These are phyloP conservation scores for Linyphia triangularis DNA, from an alignment of 2,888 invertebrate genomes.

Conservation along the genomic window DNA sequence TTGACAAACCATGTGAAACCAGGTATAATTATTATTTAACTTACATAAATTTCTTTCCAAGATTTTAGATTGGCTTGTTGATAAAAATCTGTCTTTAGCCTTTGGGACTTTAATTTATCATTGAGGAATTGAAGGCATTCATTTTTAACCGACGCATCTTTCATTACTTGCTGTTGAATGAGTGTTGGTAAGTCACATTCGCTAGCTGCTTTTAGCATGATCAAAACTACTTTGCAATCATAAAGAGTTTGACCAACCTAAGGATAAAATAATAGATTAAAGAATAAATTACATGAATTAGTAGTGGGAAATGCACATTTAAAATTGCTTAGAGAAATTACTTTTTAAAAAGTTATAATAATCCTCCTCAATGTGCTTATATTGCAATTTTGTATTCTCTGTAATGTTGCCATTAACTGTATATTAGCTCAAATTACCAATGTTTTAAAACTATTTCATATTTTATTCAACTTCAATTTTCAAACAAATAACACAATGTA, in stretches of 20 bases:
- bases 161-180: neutral
- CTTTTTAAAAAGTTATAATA: too few species aligned
- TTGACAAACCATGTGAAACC: too few species aligned
- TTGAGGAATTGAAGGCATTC: constrained; percentile 36
- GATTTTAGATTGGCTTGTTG: neutral
- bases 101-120: constrained; percentile 20
- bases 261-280: neutral
- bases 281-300: neutral
- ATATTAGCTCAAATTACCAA: too few species aligned
- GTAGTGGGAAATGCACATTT: neutral
- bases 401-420: too few species aligned
- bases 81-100: neutral
- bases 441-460: too few species aligned
- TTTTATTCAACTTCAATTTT: too few species aligned
- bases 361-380: too few species aligned
- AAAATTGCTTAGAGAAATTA: too few species aligned
- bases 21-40: neutral
- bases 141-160: neutral
- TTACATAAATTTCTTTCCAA: constrained; percentile 53
- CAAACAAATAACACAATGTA: too few species aligned
- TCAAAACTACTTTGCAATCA: neutral
- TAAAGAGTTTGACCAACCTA: constrained; percentile 30
- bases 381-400: too few species aligned
- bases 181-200: neutral
- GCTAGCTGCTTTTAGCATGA: neutral